These are phyloP conservation scores for Scatophagus argus DNA, from an alignment of 2,113 vertebrate genomes.

Conservation along the genomic window DNA sequence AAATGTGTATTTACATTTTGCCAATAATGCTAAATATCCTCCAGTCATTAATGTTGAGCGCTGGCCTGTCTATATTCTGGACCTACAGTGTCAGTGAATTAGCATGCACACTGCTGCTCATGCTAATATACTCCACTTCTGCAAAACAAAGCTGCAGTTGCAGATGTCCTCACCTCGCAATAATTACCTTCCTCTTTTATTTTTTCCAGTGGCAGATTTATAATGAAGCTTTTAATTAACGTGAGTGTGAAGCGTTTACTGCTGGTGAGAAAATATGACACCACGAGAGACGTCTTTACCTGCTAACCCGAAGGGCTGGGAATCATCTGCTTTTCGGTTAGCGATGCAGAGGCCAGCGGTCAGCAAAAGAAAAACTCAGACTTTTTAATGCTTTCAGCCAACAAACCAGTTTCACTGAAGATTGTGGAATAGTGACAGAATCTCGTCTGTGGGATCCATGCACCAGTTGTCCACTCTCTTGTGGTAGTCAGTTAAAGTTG, in stretches of 20 bases:
- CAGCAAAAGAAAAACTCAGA: not conserved
- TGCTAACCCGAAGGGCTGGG: not conserved
- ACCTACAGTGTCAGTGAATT: constrained; percentile 64
- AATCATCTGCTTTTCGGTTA: not conserved
- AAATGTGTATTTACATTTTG: constrained; percentile 81
- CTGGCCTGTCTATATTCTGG: constrained; percentile 64
- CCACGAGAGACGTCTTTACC: constrained; percentile 33
- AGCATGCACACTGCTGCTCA: constrained; percentile 64
- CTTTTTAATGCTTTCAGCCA: no score
- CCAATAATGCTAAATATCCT: constrained; percentile 83
- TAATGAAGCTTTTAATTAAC: constrained; percentile 73
- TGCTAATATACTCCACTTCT: constrained; percentile 79
- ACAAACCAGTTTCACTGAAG: no score
- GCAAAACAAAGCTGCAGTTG: constrained; percentile 58
- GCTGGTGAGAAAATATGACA: constrained; percentile 34
- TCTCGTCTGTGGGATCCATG: no score
- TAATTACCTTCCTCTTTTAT: constrained; percentile 41
- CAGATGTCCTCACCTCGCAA: constrained; percentile 63
- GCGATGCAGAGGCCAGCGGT: not conserved
- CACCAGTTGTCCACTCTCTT: no score
- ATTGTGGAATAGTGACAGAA: no score
- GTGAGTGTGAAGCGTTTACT: constrained; percentile 38
- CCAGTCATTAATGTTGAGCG: constrained; percentile 66
- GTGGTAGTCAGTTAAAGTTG: no score
- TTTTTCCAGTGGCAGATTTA: constrained; percentile 49